Evolutionary conservation across 2,888 invertebrate genomes (phyloP).

Genomic region (Coleophora deauratella): DNA sequence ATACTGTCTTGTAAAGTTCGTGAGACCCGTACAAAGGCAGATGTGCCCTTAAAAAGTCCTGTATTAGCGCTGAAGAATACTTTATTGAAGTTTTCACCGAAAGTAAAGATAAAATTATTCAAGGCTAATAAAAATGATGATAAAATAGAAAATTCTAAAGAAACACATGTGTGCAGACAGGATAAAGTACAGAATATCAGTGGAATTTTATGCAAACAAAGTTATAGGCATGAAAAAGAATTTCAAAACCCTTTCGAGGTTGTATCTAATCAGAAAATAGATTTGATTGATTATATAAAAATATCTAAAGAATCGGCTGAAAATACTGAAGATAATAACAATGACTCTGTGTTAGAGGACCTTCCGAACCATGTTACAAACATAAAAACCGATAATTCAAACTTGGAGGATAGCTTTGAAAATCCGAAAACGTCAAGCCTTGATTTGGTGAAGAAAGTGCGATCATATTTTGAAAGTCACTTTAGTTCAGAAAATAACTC

Average conservation of each 20-base stretch:
- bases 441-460: constrained; percentile 36
- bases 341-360: background rate
- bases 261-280: background rate
- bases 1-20: constrained; percentile 21
- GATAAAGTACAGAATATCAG: background rate
- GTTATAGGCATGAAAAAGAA: too few species aligned
- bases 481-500: constrained; percentile 45
- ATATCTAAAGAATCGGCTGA: background rate
- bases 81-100: constrained; percentile 25
- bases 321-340: background rate
- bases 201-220: background rate
- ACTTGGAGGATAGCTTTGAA: constrained; percentile 5
- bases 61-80: constrained; percentile 30
- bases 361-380: background rate
- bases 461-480: constrained; percentile 46
- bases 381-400: background rate
- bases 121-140: constrained; percentile 1
- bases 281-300: background rate
- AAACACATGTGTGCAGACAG: background rate
- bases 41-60: constrained; percentile 33
- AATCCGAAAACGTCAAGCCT: constrained; percentile 10
- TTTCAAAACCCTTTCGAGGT: background rate
- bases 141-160: background rate
- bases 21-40: constrained; percentile 4
- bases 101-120: constrained; percentile 41